Evolutionary conservation across 2,888 invertebrate species (phyloP).

Genomic region (Teinopalpus imperialis): DNA sequence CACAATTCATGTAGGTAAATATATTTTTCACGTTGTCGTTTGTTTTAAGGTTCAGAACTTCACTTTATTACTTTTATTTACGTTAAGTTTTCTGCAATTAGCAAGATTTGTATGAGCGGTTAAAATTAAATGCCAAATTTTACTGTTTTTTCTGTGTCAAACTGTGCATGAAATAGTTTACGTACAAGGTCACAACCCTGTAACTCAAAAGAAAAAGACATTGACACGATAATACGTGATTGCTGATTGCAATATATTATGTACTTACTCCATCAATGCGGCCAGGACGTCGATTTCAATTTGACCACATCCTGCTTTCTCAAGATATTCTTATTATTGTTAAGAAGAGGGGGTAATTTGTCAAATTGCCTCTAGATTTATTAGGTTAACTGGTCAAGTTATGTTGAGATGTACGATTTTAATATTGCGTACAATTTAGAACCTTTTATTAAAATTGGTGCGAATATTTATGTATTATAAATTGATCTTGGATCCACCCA

Average conservation of each 20-base stretch:
- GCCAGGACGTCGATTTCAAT: slow-evolving; percentile 74
- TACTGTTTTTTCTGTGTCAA: too few species aligned
- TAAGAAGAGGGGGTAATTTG: slow-evolving; percentile 43
- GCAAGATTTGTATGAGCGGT: too few species aligned
- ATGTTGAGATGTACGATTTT: neutral
- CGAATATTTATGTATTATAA: too few species aligned
- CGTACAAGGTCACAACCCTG: slow-evolving; percentile 46
- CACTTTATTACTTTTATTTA: too few species aligned
- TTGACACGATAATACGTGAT: slow-evolving; percentile 62
- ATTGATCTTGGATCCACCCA: too few species aligned
- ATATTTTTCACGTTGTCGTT: neutral
- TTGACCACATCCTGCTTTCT: slow-evolving; percentile 77
- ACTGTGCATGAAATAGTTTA: too few species aligned
- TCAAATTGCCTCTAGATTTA: slow-evolving; percentile 34
- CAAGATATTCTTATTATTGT: slow-evolving; percentile 60
- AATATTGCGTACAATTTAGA: too few species aligned
- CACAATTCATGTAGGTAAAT: neutral
- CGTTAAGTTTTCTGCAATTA: too few species aligned
- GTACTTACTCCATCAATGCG: slow-evolving; percentile 66
- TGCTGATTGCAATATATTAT: slow-evolving; percentile 69
- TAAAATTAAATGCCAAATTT: too few species aligned
- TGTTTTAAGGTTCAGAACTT: too few species aligned
- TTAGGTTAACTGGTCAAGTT: slow-evolving; percentile 21
- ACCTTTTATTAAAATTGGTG: too few species aligned
- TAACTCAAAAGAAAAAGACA: slow-evolving; percentile 54